Evolutionary conservation across 1,140 invertebrate genomes (phyloP).

Genomic region (Cotesia glomerata): DNA sequence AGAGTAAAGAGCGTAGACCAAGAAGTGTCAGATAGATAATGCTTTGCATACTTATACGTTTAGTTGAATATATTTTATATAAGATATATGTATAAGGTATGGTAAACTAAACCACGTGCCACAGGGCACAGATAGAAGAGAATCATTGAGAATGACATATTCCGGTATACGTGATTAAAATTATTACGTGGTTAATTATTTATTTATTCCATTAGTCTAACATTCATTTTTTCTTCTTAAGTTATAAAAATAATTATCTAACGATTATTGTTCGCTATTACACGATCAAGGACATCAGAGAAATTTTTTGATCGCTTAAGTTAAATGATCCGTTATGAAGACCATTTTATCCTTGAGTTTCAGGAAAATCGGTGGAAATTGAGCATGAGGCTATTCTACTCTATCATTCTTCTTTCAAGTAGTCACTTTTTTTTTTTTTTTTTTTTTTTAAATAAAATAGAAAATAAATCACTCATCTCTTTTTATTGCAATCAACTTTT

Average conservation of each 20-base stretch:
- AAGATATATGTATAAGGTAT: too few relatives aligned
- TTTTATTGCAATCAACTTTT: not conserved
- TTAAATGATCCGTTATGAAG: conserved; percentile 14
- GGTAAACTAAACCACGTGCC: not conserved
- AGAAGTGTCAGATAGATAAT: too few relatives aligned
- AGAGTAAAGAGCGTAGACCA: too few relatives aligned
- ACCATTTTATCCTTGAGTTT: conserved; percentile 4
- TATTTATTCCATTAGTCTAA: not conserved
- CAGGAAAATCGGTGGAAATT: conserved; percentile 23
- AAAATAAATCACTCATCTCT: too few relatives aligned
- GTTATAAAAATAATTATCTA: not conserved
- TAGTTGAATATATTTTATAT: too few relatives aligned
- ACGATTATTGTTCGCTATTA: not conserved
- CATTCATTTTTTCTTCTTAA: not conserved
- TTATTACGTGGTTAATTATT: conserved; percentile 5
- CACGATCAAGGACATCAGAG: not conserved
- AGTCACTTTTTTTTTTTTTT: not conserved
- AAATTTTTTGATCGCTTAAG: not conserved
- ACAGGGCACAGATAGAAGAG: not conserved
- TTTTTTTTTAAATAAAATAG: too few relatives aligned
- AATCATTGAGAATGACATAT: not conserved
- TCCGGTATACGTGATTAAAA: conserved; percentile 13
- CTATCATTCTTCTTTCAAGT: not conserved
- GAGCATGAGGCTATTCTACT: not conserved
- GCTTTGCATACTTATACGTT: too few relatives aligned